Evolutionary conservation across 2,888 invertebrate species (phyloP).

Genomic region (Myopa tessellatipennis): DNA sequence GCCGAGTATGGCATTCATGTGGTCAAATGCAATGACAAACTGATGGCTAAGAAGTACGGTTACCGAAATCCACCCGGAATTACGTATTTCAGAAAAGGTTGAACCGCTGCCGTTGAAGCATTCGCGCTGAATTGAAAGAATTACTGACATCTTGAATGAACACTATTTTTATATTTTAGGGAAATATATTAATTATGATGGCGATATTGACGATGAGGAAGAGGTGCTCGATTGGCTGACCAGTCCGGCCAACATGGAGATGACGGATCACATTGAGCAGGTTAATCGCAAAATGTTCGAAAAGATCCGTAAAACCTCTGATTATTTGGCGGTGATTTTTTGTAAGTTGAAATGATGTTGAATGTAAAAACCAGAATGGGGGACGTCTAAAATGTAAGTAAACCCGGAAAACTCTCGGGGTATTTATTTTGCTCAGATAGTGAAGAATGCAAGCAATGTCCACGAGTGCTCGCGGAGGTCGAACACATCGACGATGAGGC

Average conservation of each 20-base stretch:
- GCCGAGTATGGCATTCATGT: slow-evolving; percentile 91
- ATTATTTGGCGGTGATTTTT: slow-evolving; percentile 92
- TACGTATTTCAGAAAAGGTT: slow-evolving; percentile 87
- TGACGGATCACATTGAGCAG: slow-evolving; percentile 91
- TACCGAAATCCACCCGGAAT: slow-evolving; percentile 90
- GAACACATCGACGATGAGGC: slow-evolving; percentile 96
- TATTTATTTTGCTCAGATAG: slow-evolving; percentile 74
- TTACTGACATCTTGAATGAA: background rate
- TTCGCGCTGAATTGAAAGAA: background rate
- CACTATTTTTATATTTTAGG: slow-evolving; percentile 46
- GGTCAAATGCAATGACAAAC: slow-evolving; percentile 85
- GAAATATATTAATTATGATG: slow-evolving; percentile 91
- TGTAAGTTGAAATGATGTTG: slow-evolving; percentile 74
- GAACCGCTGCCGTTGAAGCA: background rate
- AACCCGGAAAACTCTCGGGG: background rate
- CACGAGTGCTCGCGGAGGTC: slow-evolving; percentile 85
- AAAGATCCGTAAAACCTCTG: slow-evolving; percentile 87
- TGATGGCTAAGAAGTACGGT: slow-evolving; percentile 95
- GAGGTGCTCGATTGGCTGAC: slow-evolving; percentile 90
- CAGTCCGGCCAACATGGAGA: slow-evolving; percentile 93
- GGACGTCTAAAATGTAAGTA: background rate
- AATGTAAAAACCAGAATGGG: background rate
- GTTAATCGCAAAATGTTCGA: slow-evolving; percentile 94
- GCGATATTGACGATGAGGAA: slow-evolving; percentile 92
- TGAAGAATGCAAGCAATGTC: slow-evolving; percentile 95